Percentiles rank a stretch among this genome's conserved stretches.
These are phyloP conservation scores for Pleuronectes platessa DNA, from an alignment of 2,113 vertebrate species.

Conservation along the genomic window DNA sequence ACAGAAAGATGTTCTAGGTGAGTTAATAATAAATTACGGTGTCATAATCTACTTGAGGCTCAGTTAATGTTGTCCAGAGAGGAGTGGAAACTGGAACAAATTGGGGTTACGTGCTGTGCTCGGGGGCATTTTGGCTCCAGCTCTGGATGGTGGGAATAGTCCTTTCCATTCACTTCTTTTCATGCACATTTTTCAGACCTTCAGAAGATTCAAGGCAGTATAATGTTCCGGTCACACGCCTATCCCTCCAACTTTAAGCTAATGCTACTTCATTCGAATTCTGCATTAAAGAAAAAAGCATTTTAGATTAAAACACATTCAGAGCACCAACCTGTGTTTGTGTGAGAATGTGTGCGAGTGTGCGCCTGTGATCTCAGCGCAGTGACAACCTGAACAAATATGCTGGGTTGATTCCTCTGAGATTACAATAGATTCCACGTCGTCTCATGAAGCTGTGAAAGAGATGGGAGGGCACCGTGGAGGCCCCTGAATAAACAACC, in stretches of 20 bases:
- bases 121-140: constrained; percentile 21
- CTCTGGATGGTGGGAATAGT: constrained; percentile 56
- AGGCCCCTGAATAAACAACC: constrained; percentile 86
- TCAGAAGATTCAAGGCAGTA: constrained; percentile 13
- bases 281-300: neutral
- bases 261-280: neutral
- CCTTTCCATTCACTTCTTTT: constrained; percentile 25
- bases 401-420: constrained; percentile 80
- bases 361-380: constrained; percentile 68
- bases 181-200: constrained; percentile 20
- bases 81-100: constrained; percentile 61
- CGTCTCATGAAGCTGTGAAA: constrained; percentile 79
- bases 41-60: constrained; percentile 17
- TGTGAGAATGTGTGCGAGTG: constrained; percentile 69
- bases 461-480: constrained; percentile 77
- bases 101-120: constrained; percentile 59
- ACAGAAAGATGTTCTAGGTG: neutral
- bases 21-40: constrained; percentile 32
- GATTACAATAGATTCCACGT: constrained; percentile 84
- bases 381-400: constrained; percentile 85
- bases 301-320: constrained; percentile 50
- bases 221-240: constrained; percentile 19
- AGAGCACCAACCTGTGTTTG: constrained; percentile 35
- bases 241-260: constrained; percentile 6
- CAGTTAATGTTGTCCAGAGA: constrained; percentile 35